These are phyloP conservation scores for Poeciliopsis prolifica DNA, from an alignment of 2,113 vertebrate genomes.

Conservation along the genomic window DNA sequence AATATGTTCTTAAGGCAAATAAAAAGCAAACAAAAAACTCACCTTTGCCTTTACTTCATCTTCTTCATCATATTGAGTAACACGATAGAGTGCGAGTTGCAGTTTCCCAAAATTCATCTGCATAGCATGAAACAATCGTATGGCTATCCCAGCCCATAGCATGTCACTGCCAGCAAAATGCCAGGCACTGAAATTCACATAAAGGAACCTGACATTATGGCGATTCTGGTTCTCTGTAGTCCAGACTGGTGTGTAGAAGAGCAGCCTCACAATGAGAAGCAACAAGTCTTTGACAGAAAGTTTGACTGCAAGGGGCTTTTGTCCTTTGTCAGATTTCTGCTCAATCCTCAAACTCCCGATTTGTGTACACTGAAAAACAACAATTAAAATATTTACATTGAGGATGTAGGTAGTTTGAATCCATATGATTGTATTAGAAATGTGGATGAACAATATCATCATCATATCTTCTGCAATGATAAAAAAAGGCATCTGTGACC, in stretches of 20 bases:
- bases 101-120: slow-evolving; percentile 85
- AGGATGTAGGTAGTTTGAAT: not conserved
- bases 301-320: slow-evolving; percentile 37
- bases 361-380: slow-evolving; percentile 72
- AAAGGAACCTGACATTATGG: slow-evolving; percentile 83
- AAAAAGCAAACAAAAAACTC: not conserved
- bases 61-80: slow-evolving; percentile 68
- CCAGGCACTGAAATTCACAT: slow-evolving; percentile 94
- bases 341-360: slow-evolving; percentile 67
- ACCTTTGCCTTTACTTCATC: slow-evolving; percentile 66
- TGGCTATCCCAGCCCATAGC: slow-evolving; percentile 91
- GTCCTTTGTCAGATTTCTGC: slow-evolving; percentile 15
- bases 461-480: not conserved
- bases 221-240: slow-evolving; percentile 80
- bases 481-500: too few relatives aligned
- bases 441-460: not conserved
- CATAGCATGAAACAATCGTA: slow-evolving; percentile 84
- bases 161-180: slow-evolving; percentile 92
- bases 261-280: slow-evolving; percentile 68
- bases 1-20: not conserved
- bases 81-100: slow-evolving; percentile 84
- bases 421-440: not conserved
- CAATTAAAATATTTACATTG: slow-evolving; percentile 6
- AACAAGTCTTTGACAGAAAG: slow-evolving; percentile 62
- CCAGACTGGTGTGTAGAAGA: slow-evolving; percentile 85